Evolutionary conservation across 1,140 invertebrate species (phyloP).

Genomic region (Bicyclus anynana): DNA sequence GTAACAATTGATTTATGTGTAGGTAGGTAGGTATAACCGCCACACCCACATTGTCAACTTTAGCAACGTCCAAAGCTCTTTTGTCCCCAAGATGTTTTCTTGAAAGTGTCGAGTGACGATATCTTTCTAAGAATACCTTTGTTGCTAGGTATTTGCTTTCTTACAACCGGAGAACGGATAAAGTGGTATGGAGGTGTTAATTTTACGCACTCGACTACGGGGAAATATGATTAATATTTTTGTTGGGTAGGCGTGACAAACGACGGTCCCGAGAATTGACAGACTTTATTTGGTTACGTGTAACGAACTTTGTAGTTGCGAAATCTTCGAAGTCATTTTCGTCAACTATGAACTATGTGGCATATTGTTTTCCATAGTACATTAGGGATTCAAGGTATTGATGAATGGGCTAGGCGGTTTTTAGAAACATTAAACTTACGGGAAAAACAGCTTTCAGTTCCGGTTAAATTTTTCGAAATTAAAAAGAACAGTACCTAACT

Average conservation of each 20-base stretch:
- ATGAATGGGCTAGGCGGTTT: too few relatives aligned
- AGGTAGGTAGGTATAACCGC: too few relatives aligned
- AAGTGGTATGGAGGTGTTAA: slow-evolving; percentile 14
- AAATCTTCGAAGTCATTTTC: slow-evolving; percentile 13
- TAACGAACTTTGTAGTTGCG: neutral
- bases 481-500: too few relatives aligned
- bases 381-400: too few relatives aligned
- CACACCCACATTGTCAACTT: slow-evolving; percentile 26
- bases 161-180: slow-evolving; percentile 2
- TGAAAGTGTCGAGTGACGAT: slow-evolving; percentile 44
- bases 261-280: slow-evolving; percentile 9
- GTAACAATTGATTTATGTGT: too few relatives aligned
- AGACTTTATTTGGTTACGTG: neutral
- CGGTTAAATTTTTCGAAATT: too few relatives aligned
- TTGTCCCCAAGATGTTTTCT: slow-evolving; percentile 44
- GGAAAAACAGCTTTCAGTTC: too few relatives aligned
- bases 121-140: slow-evolving; percentile 48
- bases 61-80: slow-evolving; percentile 10
- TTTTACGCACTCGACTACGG: slow-evolving; percentile 13
- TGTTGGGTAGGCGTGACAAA: slow-evolving; percentile 16
- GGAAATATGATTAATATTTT: slow-evolving; percentile 26
- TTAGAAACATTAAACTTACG: too few relatives aligned
- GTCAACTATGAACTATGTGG: too few relatives aligned
- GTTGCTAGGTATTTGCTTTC: slow-evolving; percentile 32
- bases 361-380: too few relatives aligned